These are phyloP conservation scores for Lemur catta DNA, from an alignment of 2,797 vertebrate species.

Conservation along the genomic window DNA sequence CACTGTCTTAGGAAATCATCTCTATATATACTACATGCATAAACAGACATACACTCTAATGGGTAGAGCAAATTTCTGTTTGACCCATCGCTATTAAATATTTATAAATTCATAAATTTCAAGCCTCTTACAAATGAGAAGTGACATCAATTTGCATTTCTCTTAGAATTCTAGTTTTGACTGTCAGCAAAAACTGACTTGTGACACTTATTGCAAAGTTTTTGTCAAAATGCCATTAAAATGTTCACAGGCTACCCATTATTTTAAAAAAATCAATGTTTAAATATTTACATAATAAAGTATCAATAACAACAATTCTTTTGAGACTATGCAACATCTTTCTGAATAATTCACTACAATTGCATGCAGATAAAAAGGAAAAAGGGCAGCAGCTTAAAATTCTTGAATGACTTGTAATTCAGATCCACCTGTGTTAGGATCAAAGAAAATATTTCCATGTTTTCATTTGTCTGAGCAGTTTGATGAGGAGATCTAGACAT, in stretches of 20 bases:
- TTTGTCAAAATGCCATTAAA: constrained; percentile 49
- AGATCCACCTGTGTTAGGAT: neutral
- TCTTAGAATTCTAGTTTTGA: constrained; percentile 45
- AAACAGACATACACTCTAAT: neutral
- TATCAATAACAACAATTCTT: constrained; percentile 57
- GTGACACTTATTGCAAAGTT: constrained; percentile 2
- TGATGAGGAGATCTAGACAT: neutral
- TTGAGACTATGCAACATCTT: neutral
- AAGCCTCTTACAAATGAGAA: constrained; percentile 61
- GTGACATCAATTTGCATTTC: constrained; percentile 63
- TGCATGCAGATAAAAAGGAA: constrained; percentile 37
- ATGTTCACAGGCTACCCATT: constrained; percentile 40
- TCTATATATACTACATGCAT: neutral
- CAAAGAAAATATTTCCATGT: constrained; percentile 33
- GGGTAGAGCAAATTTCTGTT: neutral
- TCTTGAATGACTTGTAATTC: constrained; percentile 50
- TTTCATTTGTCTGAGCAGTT: constrained; percentile 42
- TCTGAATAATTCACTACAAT: constrained; percentile 68
- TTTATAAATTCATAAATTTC: constrained; percentile 60
- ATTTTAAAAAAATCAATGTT: constrained; percentile 16
- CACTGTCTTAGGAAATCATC: neutral
- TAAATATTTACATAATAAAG: constrained; percentile 72
- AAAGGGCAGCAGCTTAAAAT: constrained; percentile 5
- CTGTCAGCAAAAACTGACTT: constrained; percentile 51
- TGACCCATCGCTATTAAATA: constrained; percentile 52